Percentiles rank a stretch among this genome's conserved stretches.
These are phyloP conservation scores for Melanostoma mellinum DNA, from an alignment of 2,888 invertebrate species.

Conservation along the genomic window DNA sequence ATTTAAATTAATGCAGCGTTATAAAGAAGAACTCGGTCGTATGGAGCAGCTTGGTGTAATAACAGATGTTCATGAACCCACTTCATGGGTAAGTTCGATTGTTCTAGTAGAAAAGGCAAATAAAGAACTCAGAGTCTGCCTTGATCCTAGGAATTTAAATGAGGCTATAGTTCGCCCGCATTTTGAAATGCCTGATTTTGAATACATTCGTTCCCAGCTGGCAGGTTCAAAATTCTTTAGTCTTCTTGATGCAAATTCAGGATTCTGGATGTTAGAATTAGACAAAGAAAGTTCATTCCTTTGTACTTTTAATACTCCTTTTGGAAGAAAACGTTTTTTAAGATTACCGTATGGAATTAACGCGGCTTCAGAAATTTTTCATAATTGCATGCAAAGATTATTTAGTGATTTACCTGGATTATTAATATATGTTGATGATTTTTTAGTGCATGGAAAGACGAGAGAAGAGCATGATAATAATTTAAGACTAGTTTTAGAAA, in stretches of 20 bases:
- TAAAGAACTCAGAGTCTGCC: no score
- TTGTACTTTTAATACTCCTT: slow-evolving; percentile 72
- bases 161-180: no score
- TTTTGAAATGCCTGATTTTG: slow-evolving; percentile 41
- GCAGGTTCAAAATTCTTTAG: slow-evolving; percentile 71
- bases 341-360: slow-evolving; percentile 52
- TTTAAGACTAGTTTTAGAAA: slow-evolving; percentile 32
- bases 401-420: slow-evolving; percentile 46
- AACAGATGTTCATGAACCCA: slow-evolving; percentile 46
- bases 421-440: slow-evolving; percentile 43
- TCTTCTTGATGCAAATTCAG: slow-evolving; percentile 70
- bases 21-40: slow-evolving; percentile 17
- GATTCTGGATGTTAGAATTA: slow-evolving; percentile 30
- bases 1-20: slow-evolving; percentile 5
- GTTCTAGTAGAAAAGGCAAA: slow-evolving; percentile 38
- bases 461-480: slow-evolving; percentile 36
- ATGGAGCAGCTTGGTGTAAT: slow-evolving; percentile 14
- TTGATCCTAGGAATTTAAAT: no score
- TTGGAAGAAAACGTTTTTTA: slow-evolving; percentile 64
- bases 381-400: slow-evolving; percentile 31
- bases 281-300: slow-evolving; percentile 11
- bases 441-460: slow-evolving; percentile 40
- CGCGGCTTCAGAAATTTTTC: slow-evolving; percentile 53
- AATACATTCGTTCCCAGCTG: slow-evolving; percentile 69
- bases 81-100: slow-evolving; percentile 7